Conservation (phyloP, 2,888 invertebrate species). For the Antitype chi region DNA sequence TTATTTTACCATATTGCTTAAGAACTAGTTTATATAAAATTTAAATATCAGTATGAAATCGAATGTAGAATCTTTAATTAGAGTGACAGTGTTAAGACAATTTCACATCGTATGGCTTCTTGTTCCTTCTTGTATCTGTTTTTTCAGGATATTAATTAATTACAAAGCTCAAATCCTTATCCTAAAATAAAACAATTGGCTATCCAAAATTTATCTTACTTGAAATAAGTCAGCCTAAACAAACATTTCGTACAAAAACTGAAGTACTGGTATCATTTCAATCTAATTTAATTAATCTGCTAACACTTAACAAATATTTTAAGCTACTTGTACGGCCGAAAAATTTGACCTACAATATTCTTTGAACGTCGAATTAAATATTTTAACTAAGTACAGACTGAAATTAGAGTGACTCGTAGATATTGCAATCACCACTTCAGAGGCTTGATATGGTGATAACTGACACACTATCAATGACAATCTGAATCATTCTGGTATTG, state of each 20-base stretch:
- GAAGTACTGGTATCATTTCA: constrained; percentile 12
- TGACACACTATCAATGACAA: too few species aligned
- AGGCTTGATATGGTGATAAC: neutral
- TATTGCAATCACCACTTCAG: neutral
- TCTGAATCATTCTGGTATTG: too few species aligned
- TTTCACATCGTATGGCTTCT: neutral
- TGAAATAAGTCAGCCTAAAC: constrained; percentile 1
- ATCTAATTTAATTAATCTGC: constrained; percentile 34
- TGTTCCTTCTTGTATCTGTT: neutral
- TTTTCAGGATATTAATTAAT: constrained; percentile 3
- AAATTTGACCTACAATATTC: constrained; percentile 8
- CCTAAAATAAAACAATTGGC: neutral
- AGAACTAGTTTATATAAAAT: neutral
- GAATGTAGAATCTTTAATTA: neutral
- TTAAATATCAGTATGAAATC: neutral
- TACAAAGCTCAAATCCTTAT: neutral
- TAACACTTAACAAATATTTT: constrained; percentile 9
- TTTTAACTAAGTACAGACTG: neutral
- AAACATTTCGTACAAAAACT: constrained; percentile 18
- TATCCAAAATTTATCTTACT: neutral
- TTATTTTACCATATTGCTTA: neutral
- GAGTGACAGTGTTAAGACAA: neutral
- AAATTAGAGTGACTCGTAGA: neutral
- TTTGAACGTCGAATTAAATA: neutral
- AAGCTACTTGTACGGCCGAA: neutral